Evolutionary conservation across 1,140 invertebrate genomes (phyloP), one percentile per base, ranked within the genome.

Genomic region (Caerostris darwini): DNA sequence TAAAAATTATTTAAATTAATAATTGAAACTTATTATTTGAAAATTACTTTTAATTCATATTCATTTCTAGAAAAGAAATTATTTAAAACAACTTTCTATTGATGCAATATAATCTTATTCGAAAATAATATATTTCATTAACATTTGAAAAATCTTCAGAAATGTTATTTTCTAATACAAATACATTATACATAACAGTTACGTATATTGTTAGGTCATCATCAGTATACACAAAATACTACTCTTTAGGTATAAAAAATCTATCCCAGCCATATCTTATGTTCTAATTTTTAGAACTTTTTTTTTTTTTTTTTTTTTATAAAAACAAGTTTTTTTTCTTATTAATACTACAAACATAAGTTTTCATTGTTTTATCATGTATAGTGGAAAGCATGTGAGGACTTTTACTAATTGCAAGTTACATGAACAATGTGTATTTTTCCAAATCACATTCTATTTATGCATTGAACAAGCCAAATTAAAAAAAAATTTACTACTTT

Each of bases 141-240:
- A 71, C 3, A 53, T 77, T 77, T 1, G 53, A 77, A 50, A n/a
- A 12, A 53, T 50, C 34, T 50, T 50, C 71, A 77, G 19, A 77
- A 34, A 53, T 12, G 19, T 7, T 69, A 19, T 5, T 77, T 77
- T 8, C 10, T 77, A 5, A 5, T 8, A 77, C 34, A 77, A 64
- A 5, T 53, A 8, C 34, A 77, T 19, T 14, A 77, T 12, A 77
- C 34, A 14, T 77, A 77, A 53, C 53, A 12, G 50, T 53, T 77
- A 77, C 71, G 71, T 77, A 77, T 77, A 77, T 77, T 77, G 50
- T 50, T 77, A 77, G 71, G 71, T 17, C 34, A 34, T 85, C 17
- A 57, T 85, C 54, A 85, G 82, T 57, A 58, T 85, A 85, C 82
- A 85, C 82, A 85, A 85, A 85, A 85, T 85, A 85, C 82, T 85